phyloP scores from a whole-genome alignment of 2,888 invertebrate genomes.

The Gasteruption jaculator region DNA sequence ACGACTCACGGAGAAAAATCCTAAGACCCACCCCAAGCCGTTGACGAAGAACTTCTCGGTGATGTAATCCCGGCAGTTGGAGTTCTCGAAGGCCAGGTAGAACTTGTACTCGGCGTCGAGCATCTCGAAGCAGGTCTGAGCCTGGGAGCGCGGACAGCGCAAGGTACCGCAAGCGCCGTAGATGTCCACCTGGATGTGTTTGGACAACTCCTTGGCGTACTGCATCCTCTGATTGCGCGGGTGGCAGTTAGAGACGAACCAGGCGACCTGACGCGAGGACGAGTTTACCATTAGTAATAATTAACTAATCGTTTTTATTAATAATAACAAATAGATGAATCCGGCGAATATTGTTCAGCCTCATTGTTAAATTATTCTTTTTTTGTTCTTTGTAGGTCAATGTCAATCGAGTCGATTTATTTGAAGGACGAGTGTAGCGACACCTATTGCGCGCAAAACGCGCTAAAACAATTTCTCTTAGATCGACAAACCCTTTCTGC shows the following conservation, averaged over 20 bases:
- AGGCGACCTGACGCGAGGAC: conserved; percentile 89
- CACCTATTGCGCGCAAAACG: too few relatives aligned
- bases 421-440: too few relatives aligned
- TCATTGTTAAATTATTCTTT: too few relatives aligned
- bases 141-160: conserved; percentile 77
- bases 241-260: conserved; percentile 98
- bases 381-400: too few relatives aligned
- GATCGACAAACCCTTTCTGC: too few relatives aligned
- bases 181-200: conserved; percentile 85
- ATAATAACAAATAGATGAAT: conserved; percentile 2
- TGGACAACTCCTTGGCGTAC: conserved; percentile 80
- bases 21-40: conserved; percentile 70
- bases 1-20: background rate
- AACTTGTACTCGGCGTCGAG: conserved; percentile 92
- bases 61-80: conserved; percentile 92
- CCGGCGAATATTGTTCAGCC: too few relatives aligned
- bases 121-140: conserved; percentile 83
- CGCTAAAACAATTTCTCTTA: too few relatives aligned
- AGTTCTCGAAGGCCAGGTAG: conserved; percentile 95
- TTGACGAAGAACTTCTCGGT: conserved; percentile 97
- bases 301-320: conserved; percentile 1
- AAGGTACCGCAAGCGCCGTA: conserved; percentile 86
- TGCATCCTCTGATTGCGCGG: conserved; percentile 85
- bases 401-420: too few relatives aligned
- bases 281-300: too few relatives aligned